Conservation (phyloP, 37 sponge, comb jelly and placozoan species). For the Amphimedon queenslandica region DNA sequence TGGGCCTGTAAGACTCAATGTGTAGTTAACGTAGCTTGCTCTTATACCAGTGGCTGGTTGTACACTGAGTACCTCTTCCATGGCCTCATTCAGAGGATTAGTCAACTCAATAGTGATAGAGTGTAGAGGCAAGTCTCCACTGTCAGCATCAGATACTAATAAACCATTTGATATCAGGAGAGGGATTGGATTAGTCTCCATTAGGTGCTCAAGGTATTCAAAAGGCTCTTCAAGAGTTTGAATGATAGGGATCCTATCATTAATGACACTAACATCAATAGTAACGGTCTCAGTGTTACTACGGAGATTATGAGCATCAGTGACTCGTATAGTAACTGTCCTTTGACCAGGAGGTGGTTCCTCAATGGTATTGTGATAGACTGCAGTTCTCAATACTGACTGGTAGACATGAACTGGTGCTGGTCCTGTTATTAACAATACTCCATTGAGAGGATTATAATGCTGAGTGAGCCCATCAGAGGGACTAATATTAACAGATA, state of each 20-base stretch:
- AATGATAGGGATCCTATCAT: slow-evolving; percentile 61
- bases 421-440: slow-evolving; percentile 39
- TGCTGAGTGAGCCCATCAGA: slow-evolving; percentile 8
- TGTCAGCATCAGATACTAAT: slow-evolving; percentile 61
- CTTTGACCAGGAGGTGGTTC: slow-evolving; percentile 67
- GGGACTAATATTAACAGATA: slow-evolving; percentile 50
- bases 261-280: slow-evolving; percentile 51
- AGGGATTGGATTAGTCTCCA: slow-evolving; percentile 11
- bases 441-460: slow-evolving; percentile 49
- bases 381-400: slow-evolving; percentile 30
- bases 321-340: slow-evolving; percentile 51
- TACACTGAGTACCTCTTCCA: slow-evolving; percentile 35
- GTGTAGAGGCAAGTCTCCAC: slow-evolving; percentile 40
- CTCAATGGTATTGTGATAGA: slow-evolving; percentile 61
- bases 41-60: slow-evolving; percentile 19
- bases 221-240: slow-evolving; percentile 46
- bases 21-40: slow-evolving; percentile 16
- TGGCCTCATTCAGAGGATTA: slow-evolving; percentile 41
- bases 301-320: slow-evolving; percentile 45
- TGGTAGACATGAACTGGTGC: slow-evolving; percentile 61
- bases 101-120: slow-evolving; percentile 43
- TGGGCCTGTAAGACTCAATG: slow-evolving; percentile 62
- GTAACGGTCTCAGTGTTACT: slow-evolving; percentile 49
- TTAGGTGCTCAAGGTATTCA: slow-evolving; percentile 42
- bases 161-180: slow-evolving; percentile 35